A percentile compares a stretch with the other conserved stretches of the same genome.
Evolutionary conservation across 2,888 invertebrate genomes (phyloP).

Genomic region (Drosophila ochracea): DNA sequence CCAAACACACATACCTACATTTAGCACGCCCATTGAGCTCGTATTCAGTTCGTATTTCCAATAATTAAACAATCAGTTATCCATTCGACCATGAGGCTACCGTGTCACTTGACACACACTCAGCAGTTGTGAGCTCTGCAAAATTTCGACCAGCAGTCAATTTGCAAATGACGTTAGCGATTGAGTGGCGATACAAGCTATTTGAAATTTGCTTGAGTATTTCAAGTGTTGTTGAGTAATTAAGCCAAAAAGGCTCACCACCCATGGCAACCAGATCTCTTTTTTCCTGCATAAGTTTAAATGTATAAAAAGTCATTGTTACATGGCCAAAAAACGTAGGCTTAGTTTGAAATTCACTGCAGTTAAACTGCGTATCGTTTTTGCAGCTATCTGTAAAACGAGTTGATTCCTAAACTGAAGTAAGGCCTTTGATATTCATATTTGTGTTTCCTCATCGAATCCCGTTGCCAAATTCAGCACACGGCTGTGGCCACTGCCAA

Average conservation of each 20-base stretch:
- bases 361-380: conserved; percentile 16
- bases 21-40: conserved; percentile 51
- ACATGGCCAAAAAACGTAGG: neutral
- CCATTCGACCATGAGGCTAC: conserved; percentile 42
- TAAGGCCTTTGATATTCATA: conserved; percentile 13
- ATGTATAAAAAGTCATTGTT: neutral
- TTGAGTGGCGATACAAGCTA: neutral
- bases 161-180: conserved; percentile 39
- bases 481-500: conserved; percentile 43
- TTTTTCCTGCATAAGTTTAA: neutral
- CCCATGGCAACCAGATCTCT: neutral
- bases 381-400: conserved; percentile 6
- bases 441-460: conserved; percentile 16
- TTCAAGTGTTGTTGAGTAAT: neutral
- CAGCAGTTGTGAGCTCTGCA: conserved; percentile 14
- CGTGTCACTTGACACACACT: conserved; percentile 54
- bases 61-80: conserved; percentile 77
- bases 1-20: conserved; percentile 2
- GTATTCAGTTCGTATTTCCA: conserved; percentile 57
- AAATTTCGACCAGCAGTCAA: conserved; percentile 27
- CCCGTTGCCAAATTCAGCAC: conserved; percentile 17
- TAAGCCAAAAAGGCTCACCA: neutral
- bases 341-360: conserved; percentile 7
- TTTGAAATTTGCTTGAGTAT: conserved; percentile 1
- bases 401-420: conserved; percentile 26